Percentiles rank a stretch among this genome's conserved stretches.
phyloP scores from a whole-genome alignment of 1,140 invertebrate species.

The Potamilus streckersoni region DNA sequence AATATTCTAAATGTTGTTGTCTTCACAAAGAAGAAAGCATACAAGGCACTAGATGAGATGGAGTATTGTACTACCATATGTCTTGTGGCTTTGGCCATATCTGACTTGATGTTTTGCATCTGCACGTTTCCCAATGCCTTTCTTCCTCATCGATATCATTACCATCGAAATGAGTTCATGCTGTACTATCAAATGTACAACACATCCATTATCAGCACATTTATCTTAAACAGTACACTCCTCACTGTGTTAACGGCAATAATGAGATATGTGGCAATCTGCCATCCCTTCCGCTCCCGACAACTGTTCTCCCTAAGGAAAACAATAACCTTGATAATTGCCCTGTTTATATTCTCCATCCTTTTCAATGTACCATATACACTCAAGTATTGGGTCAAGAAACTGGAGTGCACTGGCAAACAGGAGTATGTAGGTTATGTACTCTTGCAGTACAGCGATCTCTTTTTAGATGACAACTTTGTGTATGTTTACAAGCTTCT shows the following conservation, averaged over 20 bases:
- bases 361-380: conserved; percentile 49
- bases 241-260: conserved; percentile 55
- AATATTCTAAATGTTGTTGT: conserved; percentile 55
- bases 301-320: conserved; percentile 45
- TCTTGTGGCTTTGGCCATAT: conserved; percentile 49
- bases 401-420: conserved; percentile 1
- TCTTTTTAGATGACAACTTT: conserved; percentile 34
- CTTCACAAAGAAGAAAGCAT: conserved; percentile 46
- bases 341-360: conserved; percentile 40
- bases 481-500: conserved; percentile 48
- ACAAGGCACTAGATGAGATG: conserved; percentile 41
- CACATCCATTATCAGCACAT: conserved; percentile 53
- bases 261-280: conserved; percentile 55
- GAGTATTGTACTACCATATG: conserved; percentile 52
- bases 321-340: conserved; percentile 38
- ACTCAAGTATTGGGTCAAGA: conserved; percentile 39
- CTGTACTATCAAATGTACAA: conserved; percentile 50
- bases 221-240: conserved; percentile 56
- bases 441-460: conserved; percentile 4
- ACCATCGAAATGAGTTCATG: conserved; percentile 38
- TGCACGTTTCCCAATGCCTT: conserved; percentile 53
- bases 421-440: conserved; percentile 2
- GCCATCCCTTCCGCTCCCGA: conserved; percentile 54
- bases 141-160: conserved; percentile 19
- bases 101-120: conserved; percentile 55